These are phyloP conservation scores for Pan paniscus DNA, from an alignment of 2,113 vertebrate species.

Conservation along the genomic window DNA sequence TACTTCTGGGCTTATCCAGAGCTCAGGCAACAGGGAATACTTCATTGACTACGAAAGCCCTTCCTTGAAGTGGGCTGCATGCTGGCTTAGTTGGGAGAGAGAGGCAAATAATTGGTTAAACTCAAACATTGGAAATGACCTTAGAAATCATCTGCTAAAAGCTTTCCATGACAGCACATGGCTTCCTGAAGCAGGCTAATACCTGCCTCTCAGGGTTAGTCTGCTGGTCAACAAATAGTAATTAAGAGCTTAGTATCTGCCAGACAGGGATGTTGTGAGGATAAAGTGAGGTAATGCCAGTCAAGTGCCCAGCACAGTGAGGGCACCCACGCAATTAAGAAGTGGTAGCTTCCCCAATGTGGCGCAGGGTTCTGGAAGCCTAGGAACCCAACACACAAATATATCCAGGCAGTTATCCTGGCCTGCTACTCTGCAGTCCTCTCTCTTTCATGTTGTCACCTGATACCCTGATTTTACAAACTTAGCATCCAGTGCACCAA, in stretches of 20 bases:
- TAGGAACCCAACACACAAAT: neutral
- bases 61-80: neutral
- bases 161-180: neutral
- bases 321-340: neutral
- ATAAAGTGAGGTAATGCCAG: neutral
- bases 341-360: neutral
- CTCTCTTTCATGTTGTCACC: neutral
- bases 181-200: neutral
- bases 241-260: neutral
- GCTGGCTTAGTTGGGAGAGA: neutral
- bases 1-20: conserved; percentile 50
- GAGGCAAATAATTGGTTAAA: neutral
- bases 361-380: neutral
- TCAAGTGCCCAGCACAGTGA: neutral
- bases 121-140: neutral
- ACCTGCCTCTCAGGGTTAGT: neutral
- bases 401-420: neutral
- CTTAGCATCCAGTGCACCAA: neutral
- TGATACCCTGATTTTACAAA: neutral
- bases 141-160: neutral
- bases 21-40: conserved; percentile 41
- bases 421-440: neutral
- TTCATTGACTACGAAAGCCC: conserved; percentile 47
- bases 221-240: neutral
- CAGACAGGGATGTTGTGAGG: neutral